Percentiles rank a stretch among this genome's conserved stretches.
These are phyloP conservation scores for Neria commutata DNA, from an alignment of 2,888 invertebrate species.

Conservation along the genomic window DNA sequence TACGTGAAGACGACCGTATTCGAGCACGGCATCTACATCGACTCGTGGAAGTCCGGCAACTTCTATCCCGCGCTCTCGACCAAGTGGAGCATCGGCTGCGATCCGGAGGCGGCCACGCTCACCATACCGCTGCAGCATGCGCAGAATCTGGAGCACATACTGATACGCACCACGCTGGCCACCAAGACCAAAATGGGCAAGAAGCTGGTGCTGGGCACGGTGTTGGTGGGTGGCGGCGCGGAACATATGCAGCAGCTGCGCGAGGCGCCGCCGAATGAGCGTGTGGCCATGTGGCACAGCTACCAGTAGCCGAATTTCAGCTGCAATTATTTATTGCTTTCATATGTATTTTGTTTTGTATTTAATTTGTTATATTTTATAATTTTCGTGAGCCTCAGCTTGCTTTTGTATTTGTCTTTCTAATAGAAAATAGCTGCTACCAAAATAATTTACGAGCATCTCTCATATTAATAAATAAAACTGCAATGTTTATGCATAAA, in stretches of 20 bases:
- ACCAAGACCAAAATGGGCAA: conserved; percentile 60
- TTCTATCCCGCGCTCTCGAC: conserved; percentile 79
- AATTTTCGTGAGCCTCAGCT: background rate
- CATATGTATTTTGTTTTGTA: background rate
- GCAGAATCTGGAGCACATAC: conserved; percentile 51
- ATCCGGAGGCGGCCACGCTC: conserved; percentile 58
- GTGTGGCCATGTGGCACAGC: conserved; percentile 58
- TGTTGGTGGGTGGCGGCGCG: conserved; percentile 47
- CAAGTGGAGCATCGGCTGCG: conserved; percentile 68
- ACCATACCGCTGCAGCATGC: conserved; percentile 48
- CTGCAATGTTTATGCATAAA: no score
- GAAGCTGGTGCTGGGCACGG: conserved; percentile 58
- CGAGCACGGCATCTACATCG: conserved; percentile 68
- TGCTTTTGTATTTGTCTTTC: background rate
- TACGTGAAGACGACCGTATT: conserved; percentile 79
- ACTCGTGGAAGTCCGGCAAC: conserved; percentile 75
- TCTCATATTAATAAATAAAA: background rate
- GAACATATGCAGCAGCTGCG: conserved; percentile 52
- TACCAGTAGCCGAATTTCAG: conserved; percentile 50
- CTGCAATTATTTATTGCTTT: background rate
- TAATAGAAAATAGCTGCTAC: no score
- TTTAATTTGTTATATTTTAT: background rate
- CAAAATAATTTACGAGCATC: no score
- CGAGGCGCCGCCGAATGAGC: conserved; percentile 47
- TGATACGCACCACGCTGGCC: conserved; percentile 56